A percentile compares a stretch with the other conserved stretches of the same genome.
phyloP scores from a whole-genome alignment of 2,888 invertebrate genomes.

The Tethea ocularis region DNA sequence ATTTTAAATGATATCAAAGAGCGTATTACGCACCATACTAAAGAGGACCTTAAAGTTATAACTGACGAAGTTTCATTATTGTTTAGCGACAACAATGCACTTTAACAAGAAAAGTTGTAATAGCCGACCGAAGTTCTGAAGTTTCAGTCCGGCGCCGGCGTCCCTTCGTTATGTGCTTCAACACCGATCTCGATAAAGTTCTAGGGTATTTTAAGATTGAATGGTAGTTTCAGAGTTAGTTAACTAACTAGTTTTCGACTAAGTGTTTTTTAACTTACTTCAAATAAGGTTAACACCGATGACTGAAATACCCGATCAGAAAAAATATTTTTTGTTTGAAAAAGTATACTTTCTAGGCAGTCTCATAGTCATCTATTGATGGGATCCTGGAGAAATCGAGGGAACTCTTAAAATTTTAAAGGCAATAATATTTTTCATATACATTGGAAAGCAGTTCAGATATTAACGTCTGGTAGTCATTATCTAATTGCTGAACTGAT shows the following conservation, averaged over 20 bases:
- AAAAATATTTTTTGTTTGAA: too few species aligned
- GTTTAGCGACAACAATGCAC: conserved; percentile 25
- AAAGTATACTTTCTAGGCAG: too few species aligned
- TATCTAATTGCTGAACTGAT: too few species aligned
- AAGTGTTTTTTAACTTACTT: background rate
- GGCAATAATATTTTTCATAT: too few species aligned
- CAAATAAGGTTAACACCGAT: background rate
- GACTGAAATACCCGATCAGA: too few species aligned
- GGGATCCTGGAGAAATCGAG: too few species aligned
- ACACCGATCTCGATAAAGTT: conserved; percentile 3
- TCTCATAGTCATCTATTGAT: too few species aligned
- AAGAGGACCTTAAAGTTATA: conserved; percentile 3
- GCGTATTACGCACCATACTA: background rate
- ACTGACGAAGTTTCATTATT: conserved; percentile 7
- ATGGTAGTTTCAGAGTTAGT: background rate
- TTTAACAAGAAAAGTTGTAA: conserved; percentile 35
- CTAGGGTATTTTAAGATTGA: background rate
- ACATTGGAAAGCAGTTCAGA: too few species aligned
- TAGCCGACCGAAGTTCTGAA: conserved; percentile 11
- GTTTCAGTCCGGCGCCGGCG: background rate
- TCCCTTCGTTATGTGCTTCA: background rate
- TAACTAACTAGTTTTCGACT: background rate
- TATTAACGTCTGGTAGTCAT: too few species aligned
- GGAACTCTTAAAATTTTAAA: too few species aligned
- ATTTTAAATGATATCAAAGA: background rate